Evolutionary conservation across 2,888 invertebrate species (phyloP).

Genomic region (Craniophora ligustri): DNA sequence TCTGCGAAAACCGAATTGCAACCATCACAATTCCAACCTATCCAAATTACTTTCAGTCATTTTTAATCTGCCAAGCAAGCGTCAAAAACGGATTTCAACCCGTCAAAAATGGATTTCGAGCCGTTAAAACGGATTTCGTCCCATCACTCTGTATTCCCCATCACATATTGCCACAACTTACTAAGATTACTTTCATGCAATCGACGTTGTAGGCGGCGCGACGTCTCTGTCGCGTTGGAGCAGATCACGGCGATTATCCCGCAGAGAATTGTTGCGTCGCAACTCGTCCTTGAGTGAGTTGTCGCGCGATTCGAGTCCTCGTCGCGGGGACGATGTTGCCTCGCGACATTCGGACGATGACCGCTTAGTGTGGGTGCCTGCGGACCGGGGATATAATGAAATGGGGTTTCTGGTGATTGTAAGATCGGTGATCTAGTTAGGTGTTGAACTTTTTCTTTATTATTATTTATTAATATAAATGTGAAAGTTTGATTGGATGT

Average conservation of each 20-base stretch:
- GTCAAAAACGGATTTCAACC: neutral
- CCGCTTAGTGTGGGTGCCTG: constrained; percentile 84
- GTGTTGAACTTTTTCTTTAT: constrained; percentile 5
- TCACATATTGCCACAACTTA: constrained; percentile 38
- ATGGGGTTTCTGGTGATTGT: constrained; percentile 11
- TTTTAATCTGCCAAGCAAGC: constrained; percentile 17
- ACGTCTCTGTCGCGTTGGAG: constrained; percentile 63
- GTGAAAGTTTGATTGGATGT: no score
- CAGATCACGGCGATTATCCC: constrained; percentile 74
- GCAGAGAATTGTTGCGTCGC: constrained; percentile 79
- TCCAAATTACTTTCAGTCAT: neutral
- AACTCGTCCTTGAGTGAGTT: constrained; percentile 76
- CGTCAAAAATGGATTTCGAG: neutral
- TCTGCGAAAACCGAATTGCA: neutral
- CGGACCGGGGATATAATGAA: constrained; percentile 17
- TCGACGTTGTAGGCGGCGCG: constrained; percentile 70
- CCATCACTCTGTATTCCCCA: constrained; percentile 32
- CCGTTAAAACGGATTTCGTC: neutral
- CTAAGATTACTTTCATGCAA: constrained; percentile 70
- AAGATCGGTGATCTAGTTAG: constrained; percentile 22
- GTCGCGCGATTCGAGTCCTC: constrained; percentile 77
- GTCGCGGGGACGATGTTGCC: constrained; percentile 74
- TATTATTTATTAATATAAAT: neutral
- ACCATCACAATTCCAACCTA: no score
- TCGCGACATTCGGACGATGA: constrained; percentile 86